These are phyloP conservation scores for Pluvianellus socialis DNA, from an alignment of 2,113 vertebrate genomes.

Conservation along the genomic window DNA sequence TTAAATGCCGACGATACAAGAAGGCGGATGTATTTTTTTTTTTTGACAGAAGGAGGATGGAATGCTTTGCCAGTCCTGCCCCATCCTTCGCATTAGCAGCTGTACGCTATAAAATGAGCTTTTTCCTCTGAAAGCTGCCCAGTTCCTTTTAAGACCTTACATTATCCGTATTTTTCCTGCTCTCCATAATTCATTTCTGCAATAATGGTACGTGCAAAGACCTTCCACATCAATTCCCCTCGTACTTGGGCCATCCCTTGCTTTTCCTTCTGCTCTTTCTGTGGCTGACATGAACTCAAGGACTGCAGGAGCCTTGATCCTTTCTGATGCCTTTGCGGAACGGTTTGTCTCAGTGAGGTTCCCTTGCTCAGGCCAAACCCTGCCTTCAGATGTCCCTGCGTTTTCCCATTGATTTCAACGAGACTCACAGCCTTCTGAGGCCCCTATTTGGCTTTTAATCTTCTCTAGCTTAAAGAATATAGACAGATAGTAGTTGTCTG, in stretches of 20 bases:
- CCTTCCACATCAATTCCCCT: background rate
- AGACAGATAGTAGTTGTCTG: background rate
- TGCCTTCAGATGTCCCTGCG: background rate
- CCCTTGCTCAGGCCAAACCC: background rate
- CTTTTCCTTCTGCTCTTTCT: conserved; percentile 28
- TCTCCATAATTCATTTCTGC: background rate
- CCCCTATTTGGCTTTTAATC: conserved; percentile 18
- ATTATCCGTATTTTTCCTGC: background rate
- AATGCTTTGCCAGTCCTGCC: background rate
- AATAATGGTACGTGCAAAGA: background rate
- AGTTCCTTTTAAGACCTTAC: background rate
- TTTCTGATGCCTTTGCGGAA: background rate
- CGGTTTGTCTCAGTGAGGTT: conserved; percentile 19
- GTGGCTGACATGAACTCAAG: background rate
- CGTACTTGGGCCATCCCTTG: background rate
- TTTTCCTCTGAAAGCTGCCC: background rate
- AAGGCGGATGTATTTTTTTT: background rate
- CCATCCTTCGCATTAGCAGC: background rate
- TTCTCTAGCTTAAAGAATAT: background rate
- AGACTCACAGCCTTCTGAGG: background rate
- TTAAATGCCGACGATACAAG: background rate
- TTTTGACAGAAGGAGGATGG: background rate
- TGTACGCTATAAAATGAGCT: background rate
- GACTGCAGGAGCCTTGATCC: conserved; percentile 24
- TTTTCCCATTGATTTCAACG: conserved; percentile 2